These are phyloP conservation scores for Cynocephalus volans DNA, from an alignment of 2,113 vertebrate species.

Conservation along the genomic window DNA sequence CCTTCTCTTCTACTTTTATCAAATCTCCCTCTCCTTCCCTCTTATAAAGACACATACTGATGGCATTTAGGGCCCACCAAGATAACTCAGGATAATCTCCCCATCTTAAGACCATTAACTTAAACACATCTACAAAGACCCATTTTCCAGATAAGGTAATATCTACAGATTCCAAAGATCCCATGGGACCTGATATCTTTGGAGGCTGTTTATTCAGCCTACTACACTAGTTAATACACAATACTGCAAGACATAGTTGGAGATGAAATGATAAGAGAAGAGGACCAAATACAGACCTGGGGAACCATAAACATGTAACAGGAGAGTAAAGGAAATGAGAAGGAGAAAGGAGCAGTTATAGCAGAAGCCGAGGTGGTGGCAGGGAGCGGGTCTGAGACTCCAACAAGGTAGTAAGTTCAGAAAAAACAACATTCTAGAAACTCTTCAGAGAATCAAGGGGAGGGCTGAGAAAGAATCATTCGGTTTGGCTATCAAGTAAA, in stretches of 20 bases:
- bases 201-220: not conserved
- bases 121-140: not conserved
- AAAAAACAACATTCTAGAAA: not conserved
- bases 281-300: not conserved
- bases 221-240: not conserved
- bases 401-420: not conserved
- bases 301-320: not conserved
- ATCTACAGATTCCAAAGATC: not conserved
- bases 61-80: not conserved
- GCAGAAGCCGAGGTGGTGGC: not conserved
- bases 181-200: not conserved
- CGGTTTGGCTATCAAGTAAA: not conserved
- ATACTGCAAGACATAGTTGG: not conserved
- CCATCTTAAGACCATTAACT: not conserved
- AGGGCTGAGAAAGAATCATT: not conserved
- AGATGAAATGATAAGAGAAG: slow-evolving; percentile 12
- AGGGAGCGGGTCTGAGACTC: rapidly evolving
- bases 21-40: not conserved
- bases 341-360: not conserved
- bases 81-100: not conserved
- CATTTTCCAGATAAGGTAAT: not conserved
- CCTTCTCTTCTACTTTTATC: not conserved
- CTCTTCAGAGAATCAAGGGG: not conserved
- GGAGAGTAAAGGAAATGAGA: not conserved
- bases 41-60: not conserved